Evolutionary conservation across 2,888 invertebrate genomes (phyloP), one percentile per base, ranked within the genome.

Genomic region (Tridacna crocea): DNA sequence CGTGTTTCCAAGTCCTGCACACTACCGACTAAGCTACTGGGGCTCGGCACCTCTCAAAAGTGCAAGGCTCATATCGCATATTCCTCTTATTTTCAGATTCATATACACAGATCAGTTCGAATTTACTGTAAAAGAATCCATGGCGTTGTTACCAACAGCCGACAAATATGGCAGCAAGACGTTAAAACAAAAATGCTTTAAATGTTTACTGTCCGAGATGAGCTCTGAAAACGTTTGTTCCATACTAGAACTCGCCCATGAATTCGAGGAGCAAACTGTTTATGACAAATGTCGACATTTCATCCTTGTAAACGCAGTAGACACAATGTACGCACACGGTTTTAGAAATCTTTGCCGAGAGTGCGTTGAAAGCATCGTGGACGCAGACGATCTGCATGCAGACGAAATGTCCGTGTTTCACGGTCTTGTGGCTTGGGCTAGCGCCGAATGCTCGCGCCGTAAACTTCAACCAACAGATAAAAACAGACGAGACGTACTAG

Each of bases 331-430:
- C 17, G 72, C 77, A 8, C 19, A 48, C 0, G 81, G 72, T 10
- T 82, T 88, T 55, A 46, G 61, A 22, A 22, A 84, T 17, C 79
- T 86, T 8, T 83, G 84, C 46, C 61, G 60, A 10, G 60, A 79
- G 15, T 84, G 84, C n/a, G 76, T 88, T 6, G 81, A 84, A 19
- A 72, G 75, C 3, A 65, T 88, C 26, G 76, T 83, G 2, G 81
- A 79, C 22, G 76, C 84, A 13, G 82, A 85, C 72, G 79, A 83
- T 17, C 77, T 88, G 6, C 77, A 82, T 72, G 82, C 83, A 13
- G 79, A 83, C 13, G 88, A 88, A 55, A 68, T 77, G 17, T 13
- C 65, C 15, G 83, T 88, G 19, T 88, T 79, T 58, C 73, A 82
- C 11, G 85, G 75, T 6, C 24, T 85, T 19, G 22, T 84, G 15